phyloP scores from a whole-genome alignment of 2,797 vertebrate species.

The Tauraco hartlaubi region DNA sequence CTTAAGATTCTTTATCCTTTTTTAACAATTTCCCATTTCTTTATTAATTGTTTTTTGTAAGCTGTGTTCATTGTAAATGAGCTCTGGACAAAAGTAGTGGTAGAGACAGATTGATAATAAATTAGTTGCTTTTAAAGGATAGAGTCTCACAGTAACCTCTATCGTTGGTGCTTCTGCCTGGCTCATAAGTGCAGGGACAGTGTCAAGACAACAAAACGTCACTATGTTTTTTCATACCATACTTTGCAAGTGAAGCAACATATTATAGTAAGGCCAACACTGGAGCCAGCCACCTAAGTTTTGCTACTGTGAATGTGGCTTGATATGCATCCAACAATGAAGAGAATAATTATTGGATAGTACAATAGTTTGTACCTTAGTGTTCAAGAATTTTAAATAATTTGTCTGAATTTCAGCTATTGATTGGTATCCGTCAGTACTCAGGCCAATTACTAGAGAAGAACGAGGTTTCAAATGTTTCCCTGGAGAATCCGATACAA shows the following conservation, averaged over 20 bases:
- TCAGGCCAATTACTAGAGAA: not conserved
- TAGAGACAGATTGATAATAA: not conserved
- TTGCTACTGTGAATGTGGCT: not conserved
- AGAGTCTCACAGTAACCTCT: not conserved
- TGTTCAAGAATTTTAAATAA: not conserved
- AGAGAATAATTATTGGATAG: not conserved
- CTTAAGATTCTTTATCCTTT: not conserved
- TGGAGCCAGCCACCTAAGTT: not conserved
- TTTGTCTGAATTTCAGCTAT: not conserved
- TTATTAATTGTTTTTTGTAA: not conserved
- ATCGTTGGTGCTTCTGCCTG: not conserved
- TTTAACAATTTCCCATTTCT: not conserved
- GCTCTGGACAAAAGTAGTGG: not conserved
- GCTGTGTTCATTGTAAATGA: not conserved
- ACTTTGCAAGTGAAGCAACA: not conserved
- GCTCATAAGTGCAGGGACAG: not conserved
- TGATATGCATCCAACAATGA: not conserved
- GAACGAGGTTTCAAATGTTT: not conserved
- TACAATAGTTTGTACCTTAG: not conserved
- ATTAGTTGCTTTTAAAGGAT: not conserved
- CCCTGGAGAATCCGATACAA: not conserved
- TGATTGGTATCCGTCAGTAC: not conserved
- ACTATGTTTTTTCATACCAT: not conserved
- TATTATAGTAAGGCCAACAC: not conserved
- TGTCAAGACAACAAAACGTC: not conserved